Evolutionary conservation across 1,140 invertebrate species (phyloP), one percentile per base, ranked within the genome.

Genomic region (Drosophila pachea): DNA sequence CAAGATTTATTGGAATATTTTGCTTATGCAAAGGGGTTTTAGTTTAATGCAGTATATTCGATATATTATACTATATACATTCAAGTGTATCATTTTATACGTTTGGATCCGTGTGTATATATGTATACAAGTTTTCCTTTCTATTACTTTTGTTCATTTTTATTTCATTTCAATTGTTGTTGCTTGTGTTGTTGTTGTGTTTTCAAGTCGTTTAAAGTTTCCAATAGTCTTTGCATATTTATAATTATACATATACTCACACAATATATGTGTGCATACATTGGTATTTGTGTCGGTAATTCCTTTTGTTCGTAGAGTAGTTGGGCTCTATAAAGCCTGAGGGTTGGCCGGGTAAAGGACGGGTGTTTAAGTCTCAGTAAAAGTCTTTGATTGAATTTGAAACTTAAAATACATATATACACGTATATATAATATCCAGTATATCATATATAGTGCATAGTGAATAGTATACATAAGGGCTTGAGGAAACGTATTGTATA

Each of bases 341-440:
- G 59, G 61, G 53, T 64, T 49, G 67, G 67, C 32, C 67, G 66
- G 66, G 66, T 63, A 16, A 22, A 69, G 67, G 60, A 69, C 67
- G 67, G 67, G 67, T 38, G 52, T 47, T 50, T 64, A 69, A 69
- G 67, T 69, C 67, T 69, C 53, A 56, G 52, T 49, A 22, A 48
- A 49, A 56, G 52, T 64, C 61, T 64, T 64, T 48, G 22, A 68
- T 68, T 63, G 40, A 49, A 40, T 63, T 63, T 68, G 59, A 68
- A 68, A 68, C 66, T 63, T 68, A 50, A 68, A 68, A 68, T 59
- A 68, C 66, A 54, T 68, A 35, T 14, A 69, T 43, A 50, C 29
- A 29, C 29, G 9, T 16, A 47, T 45, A 22, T 9, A 45, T 45
- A 43, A 48, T 6, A 40, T 32, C 8, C 11, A 7, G 29, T 29